Conservation (phyloP, 2,113 vertebrate genomes). For the Cynoglossus semilaevis region DNA sequence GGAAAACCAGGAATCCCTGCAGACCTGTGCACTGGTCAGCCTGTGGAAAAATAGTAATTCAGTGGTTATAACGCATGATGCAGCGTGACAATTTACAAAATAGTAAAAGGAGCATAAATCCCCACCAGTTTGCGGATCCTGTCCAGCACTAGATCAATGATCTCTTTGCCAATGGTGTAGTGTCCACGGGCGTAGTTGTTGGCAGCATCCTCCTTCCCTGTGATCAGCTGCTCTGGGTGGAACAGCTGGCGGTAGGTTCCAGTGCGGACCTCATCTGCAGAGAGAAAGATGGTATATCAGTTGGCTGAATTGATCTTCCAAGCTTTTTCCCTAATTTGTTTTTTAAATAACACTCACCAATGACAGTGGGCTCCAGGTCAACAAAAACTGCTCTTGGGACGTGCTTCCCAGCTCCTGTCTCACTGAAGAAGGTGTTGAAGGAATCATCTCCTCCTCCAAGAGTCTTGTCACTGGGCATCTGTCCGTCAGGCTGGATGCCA, state of each 20-base stretch:
- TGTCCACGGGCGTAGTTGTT: slow-evolving; percentile 70
- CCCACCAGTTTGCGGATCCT: slow-evolving; percentile 19
- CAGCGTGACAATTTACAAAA: not conserved
- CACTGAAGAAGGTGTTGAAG: slow-evolving; percentile 87
- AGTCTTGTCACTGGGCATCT: slow-evolving; percentile 55
- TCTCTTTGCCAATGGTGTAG: slow-evolving; percentile 15
- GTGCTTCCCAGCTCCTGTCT: slow-evolving; percentile 85
- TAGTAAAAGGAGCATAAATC: slow-evolving; percentile 15
- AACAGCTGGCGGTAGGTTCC: slow-evolving; percentile 74
- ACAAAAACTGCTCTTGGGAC: slow-evolving; percentile 85
- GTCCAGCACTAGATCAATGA: slow-evolving; percentile 17
- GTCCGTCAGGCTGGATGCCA: slow-evolving; percentile 48
- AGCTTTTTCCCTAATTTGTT: no score
- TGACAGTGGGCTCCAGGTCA: slow-evolving; percentile 73
- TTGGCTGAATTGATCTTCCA: no score
- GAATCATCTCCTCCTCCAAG: slow-evolving; percentile 48
- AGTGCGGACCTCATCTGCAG: slow-evolving; percentile 76
- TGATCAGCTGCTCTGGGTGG: slow-evolving; percentile 69
- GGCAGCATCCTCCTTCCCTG: slow-evolving; percentile 69
- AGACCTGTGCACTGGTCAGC: slow-evolving; percentile 71
- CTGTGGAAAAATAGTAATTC: slow-evolving; percentile 22
- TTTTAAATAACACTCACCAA: slow-evolving; percentile 36
- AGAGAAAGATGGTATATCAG: not conserved
- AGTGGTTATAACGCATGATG: slow-evolving; percentile 6
- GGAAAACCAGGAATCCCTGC: slow-evolving; percentile 57